These are phyloP conservation scores for Phania funesta DNA, from an alignment of 2,888 invertebrate genomes.

Conservation along the genomic window DNA sequence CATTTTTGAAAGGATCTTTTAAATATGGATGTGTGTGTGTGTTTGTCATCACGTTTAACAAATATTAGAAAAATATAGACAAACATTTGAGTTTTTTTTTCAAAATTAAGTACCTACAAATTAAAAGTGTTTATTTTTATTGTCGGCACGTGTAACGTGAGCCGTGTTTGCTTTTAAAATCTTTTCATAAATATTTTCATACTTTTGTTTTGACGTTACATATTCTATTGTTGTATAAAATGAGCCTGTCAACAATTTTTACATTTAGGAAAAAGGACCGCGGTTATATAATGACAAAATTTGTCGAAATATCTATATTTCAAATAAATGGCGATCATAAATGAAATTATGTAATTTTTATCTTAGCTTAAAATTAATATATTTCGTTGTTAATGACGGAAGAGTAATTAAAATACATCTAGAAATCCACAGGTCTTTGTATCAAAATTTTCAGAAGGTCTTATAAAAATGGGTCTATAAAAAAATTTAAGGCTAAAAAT, in stretches of 20 bases:
- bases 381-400: no score
- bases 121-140: background rate
- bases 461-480: no score
- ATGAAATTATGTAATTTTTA: no score
- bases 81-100: no score
- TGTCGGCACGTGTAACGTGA: slow-evolving; percentile 49
- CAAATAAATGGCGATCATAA: no score
- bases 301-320: no score
- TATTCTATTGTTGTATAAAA: slow-evolving; percentile 19
- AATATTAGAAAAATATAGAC: slow-evolving; percentile 28
- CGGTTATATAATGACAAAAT: background rate
- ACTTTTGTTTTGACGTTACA: slow-evolving; percentile 7
- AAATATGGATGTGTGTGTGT: background rate
- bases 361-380: no score
- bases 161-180: background rate
- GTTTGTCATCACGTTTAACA: slow-evolving; percentile 20
- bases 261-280: background rate
- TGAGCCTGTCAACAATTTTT: background rate
- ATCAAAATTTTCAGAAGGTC: no score
- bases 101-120: background rate
- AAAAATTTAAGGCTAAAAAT: no score
- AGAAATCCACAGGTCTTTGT: no score
- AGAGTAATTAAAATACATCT: no score
- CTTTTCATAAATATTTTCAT: background rate
- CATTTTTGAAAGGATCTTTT: slow-evolving; percentile 3